Evolutionary conservation across 2,888 invertebrate genomes (phyloP).

Genomic region (Dicyrtoma fusca): DNA sequence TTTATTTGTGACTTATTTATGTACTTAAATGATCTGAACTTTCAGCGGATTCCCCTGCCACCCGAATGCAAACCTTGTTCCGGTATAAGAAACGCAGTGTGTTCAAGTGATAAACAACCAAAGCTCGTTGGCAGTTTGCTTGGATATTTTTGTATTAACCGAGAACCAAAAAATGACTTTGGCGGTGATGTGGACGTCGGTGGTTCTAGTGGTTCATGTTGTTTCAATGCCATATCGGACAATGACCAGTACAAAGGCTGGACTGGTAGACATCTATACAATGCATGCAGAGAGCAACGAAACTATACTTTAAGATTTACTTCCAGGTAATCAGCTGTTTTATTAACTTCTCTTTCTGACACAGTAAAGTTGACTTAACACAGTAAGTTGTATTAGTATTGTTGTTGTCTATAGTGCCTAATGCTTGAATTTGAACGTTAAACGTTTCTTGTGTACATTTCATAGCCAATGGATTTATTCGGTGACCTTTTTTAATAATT

Average conservation of each 20-base stretch:
- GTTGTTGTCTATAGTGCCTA: too few relatives aligned
- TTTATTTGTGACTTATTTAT: too few relatives aligned
- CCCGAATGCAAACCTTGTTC: background rate
- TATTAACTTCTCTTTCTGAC: background rate
- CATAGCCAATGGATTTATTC: too few relatives aligned
- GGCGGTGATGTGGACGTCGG: background rate
- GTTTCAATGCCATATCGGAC: too few relatives aligned
- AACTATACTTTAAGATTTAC: background rate
- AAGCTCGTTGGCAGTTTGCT: conserved; percentile 14
- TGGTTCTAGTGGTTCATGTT: too few relatives aligned
- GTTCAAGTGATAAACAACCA: conserved; percentile 6
- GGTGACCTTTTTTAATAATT: too few relatives aligned
- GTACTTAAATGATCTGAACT: too few relatives aligned
- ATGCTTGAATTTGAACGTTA: too few relatives aligned
- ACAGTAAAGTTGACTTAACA: too few relatives aligned
- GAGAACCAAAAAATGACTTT: background rate
- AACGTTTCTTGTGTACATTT: too few relatives aligned
- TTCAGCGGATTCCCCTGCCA: background rate
- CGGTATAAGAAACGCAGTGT: background rate
- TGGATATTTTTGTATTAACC: background rate
- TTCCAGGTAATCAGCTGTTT: background rate
- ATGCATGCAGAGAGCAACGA: background rate
- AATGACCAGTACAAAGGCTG: background rate
- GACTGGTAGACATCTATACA: background rate
- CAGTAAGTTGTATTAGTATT: too few relatives aligned